A percentile compares a stretch with the other conserved stretches of the same genome.
Conservation (phyloP, 2,797 vertebrate genomes). For the Pantherophis vulpinus region DNA sequence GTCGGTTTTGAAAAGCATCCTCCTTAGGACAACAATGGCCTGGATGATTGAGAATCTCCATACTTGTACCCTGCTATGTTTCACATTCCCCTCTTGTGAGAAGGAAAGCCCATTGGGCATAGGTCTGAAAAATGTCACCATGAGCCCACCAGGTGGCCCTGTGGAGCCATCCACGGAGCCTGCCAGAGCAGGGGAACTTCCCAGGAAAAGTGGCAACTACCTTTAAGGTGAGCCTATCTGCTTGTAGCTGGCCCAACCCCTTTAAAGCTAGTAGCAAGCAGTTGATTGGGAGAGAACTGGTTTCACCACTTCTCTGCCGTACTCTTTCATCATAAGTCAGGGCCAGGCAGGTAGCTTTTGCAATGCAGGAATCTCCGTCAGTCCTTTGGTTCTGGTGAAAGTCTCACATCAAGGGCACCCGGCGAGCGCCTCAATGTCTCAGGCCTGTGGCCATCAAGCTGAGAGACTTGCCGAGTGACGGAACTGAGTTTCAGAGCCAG, state of each 20-base stretch:
- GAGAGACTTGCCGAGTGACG: background rate
- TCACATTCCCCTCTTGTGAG: background rate
- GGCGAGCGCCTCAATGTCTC: slow-evolving; percentile 15
- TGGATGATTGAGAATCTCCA: background rate
- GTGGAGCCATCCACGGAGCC: slow-evolving; percentile 30
- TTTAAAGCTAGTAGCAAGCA: slow-evolving; percentile 66
- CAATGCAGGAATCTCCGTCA: slow-evolving; percentile 53
- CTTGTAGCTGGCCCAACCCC: slow-evolving; percentile 66
- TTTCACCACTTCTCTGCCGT: slow-evolving; percentile 64
- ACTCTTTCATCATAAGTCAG: slow-evolving; percentile 66
- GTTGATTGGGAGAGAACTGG: slow-evolving; percentile 29
- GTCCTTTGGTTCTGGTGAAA: slow-evolving; percentile 44
- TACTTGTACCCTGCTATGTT: background rate
- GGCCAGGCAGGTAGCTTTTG: slow-evolving; percentile 61
- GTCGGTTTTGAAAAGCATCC: background rate
- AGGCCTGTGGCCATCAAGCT: slow-evolving; percentile 37
- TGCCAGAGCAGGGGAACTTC: slow-evolving; percentile 46
- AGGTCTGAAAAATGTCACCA: background rate
- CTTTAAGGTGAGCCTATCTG: slow-evolving; percentile 69
- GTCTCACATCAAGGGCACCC: slow-evolving; percentile 32
- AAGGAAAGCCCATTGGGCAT: background rate
- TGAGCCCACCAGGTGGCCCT: slow-evolving; percentile 57
- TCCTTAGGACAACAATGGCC: background rate
- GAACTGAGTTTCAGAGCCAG: slow-evolving; percentile 8
- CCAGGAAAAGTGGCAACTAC: slow-evolving; percentile 52